phyloP scores from a whole-genome alignment of 2,797 vertebrate species.

The Siniperca scherzeri region DNA sequence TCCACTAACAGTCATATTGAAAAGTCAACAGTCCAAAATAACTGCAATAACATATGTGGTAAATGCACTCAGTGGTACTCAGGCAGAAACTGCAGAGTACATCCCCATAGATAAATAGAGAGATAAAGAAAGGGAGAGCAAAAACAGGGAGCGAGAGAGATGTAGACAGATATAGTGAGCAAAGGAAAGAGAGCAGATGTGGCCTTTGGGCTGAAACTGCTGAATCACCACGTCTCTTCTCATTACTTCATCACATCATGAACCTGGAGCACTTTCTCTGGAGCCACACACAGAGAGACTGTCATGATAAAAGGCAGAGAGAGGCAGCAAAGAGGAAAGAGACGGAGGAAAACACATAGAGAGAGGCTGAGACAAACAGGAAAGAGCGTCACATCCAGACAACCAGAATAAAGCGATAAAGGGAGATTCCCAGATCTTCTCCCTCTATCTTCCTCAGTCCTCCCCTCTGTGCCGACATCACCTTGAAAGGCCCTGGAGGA shows the following conservation, averaged over 20 bases:
- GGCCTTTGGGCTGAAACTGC: slow-evolving; percentile 79
- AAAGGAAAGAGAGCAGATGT: slow-evolving; percentile 79
- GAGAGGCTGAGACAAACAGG: slow-evolving; percentile 4
- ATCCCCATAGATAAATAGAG: slow-evolving; percentile 41
- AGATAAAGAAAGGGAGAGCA: slow-evolving; percentile 24
- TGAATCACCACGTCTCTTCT: slow-evolving; percentile 86
- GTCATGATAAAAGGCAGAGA: slow-evolving; percentile 50
- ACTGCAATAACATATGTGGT: slow-evolving; percentile 42
- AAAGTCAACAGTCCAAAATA: slow-evolving; percentile 51
- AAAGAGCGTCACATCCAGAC: slow-evolving; percentile 17
- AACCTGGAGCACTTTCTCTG: slow-evolving; percentile 67
- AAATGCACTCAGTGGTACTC: slow-evolving; percentile 30
- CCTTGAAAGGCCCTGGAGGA: slow-evolving; percentile 69
- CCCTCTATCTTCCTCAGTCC: slow-evolving; percentile 16
- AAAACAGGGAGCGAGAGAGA: slow-evolving; percentile 25
- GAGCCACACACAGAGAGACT: slow-evolving; percentile 54
- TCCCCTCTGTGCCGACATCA: slow-evolving; percentile 41
- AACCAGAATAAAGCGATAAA: slow-evolving; percentile 20
- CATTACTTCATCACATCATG: slow-evolving; percentile 78
- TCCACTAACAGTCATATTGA: slow-evolving; percentile 40
- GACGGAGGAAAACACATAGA: not conserved
- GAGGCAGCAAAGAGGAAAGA: slow-evolving; percentile 19
- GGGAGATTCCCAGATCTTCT: slow-evolving; percentile 45
- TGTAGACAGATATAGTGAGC: slow-evolving; percentile 52
- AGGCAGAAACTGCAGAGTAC: slow-evolving; percentile 26